Base-by-base conservation (phyloP, 2,797 vertebrate genomes). In the Diglossa cyanea region DNA sequence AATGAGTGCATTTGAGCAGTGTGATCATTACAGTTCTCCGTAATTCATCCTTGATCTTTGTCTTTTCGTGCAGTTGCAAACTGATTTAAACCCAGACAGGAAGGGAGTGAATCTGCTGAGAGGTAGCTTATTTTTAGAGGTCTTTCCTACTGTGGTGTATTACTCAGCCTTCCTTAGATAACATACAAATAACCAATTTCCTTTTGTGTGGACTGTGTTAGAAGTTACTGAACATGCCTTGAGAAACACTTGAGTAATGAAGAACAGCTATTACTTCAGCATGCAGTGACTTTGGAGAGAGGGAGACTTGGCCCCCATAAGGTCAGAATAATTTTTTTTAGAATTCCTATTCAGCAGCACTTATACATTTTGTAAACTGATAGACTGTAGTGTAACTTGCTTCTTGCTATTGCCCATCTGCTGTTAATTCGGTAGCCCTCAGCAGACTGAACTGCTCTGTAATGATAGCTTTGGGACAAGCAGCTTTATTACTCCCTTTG, bases 151-250 rank as follows among this genome's bases (percentile, higher is more conserved):
- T 94, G 82, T 81, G 86, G 96, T 94, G 84, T 91, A 71, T 94
- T 95, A 96, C 81, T 94, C 94, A 95, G 95, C 95, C 97, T 98
- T 97, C 97, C 98, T 98, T 97, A 96, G 96, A 97, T 95, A 97
- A 96, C 95, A 96, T 81, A 92, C 82, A 94, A 97, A 96, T 86
- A 91, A 88, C 92, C 40, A 0, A 89, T 97, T 98, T 98, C 97
- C 98, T 98, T 88, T 97, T 67, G 77, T 85, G 88, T 86, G 91
- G 93, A 66, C 84, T 83, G 50, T 89, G 74, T 88, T 89, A 81
- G 60, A 80, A 83, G 53, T 82, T 57, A 53, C 53, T 86, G 91
- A 92, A 87, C 37, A 85, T 96, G 84, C 76, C 53, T 53, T 91
- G 87, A 95, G 91, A 90, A 93, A 77, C 78, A 37, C 86, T 78